These are phyloP conservation scores for Neogale vison DNA, from an alignment of 2,113 vertebrate species.

Conservation along the genomic window DNA sequence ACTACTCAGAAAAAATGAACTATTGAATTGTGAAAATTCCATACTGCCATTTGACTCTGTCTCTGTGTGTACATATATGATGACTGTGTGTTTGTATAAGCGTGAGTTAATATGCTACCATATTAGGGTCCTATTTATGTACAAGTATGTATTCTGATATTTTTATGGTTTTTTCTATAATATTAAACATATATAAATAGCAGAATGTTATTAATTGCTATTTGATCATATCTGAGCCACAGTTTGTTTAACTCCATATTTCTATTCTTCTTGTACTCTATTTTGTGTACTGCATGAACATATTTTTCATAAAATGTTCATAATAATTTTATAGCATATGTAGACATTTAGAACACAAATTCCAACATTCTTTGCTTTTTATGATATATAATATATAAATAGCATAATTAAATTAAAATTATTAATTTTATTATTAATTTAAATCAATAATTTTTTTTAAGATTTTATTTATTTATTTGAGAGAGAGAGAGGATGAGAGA, in stretches of 20 bases:
- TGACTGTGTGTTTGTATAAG: not conserved
- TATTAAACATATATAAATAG: not conserved
- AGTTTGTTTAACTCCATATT: not conserved
- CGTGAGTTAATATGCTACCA: not conserved
- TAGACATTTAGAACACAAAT: not conserved
- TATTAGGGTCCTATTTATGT: not conserved
- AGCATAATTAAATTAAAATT: not conserved
- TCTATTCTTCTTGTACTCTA: not conserved
- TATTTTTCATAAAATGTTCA: not conserved
- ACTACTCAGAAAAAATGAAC: not conserved
- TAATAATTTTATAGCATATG: not conserved
- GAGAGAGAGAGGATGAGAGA: no score
- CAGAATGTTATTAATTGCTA: not conserved
- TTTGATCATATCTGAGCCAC: not conserved
- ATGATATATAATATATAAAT: not conserved
- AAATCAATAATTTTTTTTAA: not conserved
- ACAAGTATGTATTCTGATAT: not conserved
- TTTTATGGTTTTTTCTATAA: not conserved
- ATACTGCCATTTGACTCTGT: not conserved
- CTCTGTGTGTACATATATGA: not conserved
- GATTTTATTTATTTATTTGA: no score
- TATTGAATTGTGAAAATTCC: not conserved
- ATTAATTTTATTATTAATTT: not conserved
- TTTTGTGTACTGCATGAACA: not conserved
- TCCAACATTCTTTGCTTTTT: not conserved